Evolutionary conservation across 1,140 invertebrate species (phyloP), one percentile per base, ranked within the genome.

Genomic region (Solen grandis): DNA sequence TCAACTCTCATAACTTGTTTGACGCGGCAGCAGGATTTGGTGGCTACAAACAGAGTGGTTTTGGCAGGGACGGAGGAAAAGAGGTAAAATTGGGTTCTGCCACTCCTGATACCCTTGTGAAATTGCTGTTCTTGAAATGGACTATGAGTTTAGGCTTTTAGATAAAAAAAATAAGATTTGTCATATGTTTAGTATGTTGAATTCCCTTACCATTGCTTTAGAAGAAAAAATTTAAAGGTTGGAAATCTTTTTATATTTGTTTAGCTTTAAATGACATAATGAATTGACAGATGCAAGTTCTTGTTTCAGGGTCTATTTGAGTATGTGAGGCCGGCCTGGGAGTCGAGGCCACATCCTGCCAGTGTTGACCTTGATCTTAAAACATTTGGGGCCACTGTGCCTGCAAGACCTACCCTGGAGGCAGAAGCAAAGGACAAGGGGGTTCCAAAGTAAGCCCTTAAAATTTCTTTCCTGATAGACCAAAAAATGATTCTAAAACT

Each of bases 1-100:
- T 95, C 33, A 95, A 95, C 88, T 88, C 88, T 72, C 92, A 94
- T 87, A 94, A 94, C 68, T 59, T 93, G 57, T 92, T 94, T 88
- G 93, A 93, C 88, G 92, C 93, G 33, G 92, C 92, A 29, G 87
- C 93, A 33, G 90, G 93, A 8, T 93, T 94, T 88, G 92, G 93
- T 36, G 93, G 93, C 14, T 90, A 91, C 63, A 93, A 93, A 86
- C 90, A 92, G 77, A 94, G 93, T 88, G 94, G 94, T 16, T 92
- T 86, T 84, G 91, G 90, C 10, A 83, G 89, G 60, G 89, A 89
- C 86, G 91, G 92, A 8, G 91, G 92, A 13, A 90, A 90, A 72
- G 90, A 91, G 88, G 92, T 92, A 66, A 74, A 84, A 57, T 41
- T 41, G 16, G 35, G 5, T 16, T 70, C 29, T 70, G 14, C 10